Evolutionary conservation across 1,140 invertebrate species (phyloP), one percentile per base, ranked within the genome.

Genomic region (Drosophila santomea): DNA sequence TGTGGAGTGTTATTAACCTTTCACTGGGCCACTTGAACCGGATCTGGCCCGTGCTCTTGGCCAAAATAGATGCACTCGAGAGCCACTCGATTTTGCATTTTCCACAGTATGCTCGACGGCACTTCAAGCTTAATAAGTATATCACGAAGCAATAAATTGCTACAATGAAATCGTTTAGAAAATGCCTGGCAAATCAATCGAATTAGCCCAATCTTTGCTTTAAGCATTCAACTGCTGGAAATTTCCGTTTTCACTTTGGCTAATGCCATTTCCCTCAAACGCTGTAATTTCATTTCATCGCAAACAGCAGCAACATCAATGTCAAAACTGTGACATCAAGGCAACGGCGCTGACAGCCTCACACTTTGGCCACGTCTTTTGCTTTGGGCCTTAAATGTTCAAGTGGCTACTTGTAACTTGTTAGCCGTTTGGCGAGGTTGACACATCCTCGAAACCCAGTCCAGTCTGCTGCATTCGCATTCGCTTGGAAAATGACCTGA

Each of bases 1-100:
- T 82, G 82, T 83, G 41, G 50, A 89, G 80, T 89, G 84, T 90
- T 84, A 68, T 88, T 88, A 88, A 88, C 84, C 84, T 88, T 88
- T 88, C 85, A 80, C 32, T 68, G 61, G 68, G 68, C 79, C 84
- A 88, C 84, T 88, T 78, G 84, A 88, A 52, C 45, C 61, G 51
- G 23, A 74, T 50, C 28, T 17, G 44, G 45, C 11, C 38, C 36
- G 36, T 72, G 68, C 68, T 71, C 66, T 71, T 72, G 47, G 64
- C 64, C 64, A 68, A 63, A 68, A 68, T 68, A 68, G 44, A 66
- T 52, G 64, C 64, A 68, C 64, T 68, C n/a, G 67, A 45, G 20
- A 69, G 62, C 14, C 62, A 69, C 66, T 69, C 48, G 66, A 67
- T 45, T 38, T 59, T 52, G 61, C 45, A 50, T 38, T 66, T 28